Evolutionary conservation across 2,113 vertebrate species (phyloP).

Genomic region (Pterocles gutturalis): DNA sequence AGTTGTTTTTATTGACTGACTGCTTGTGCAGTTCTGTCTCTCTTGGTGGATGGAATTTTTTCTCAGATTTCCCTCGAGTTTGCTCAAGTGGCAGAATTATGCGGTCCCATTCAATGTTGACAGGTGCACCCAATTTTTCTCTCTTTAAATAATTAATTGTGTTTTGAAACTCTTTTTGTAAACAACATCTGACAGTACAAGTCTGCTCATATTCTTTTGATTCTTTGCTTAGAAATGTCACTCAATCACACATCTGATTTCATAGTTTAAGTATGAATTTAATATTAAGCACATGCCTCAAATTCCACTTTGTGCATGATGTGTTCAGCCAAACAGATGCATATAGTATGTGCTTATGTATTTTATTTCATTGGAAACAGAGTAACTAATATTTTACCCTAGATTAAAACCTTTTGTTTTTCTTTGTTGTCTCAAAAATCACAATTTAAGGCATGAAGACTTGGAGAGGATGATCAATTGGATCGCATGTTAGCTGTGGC

Average conservation of each 20-base stretch:
- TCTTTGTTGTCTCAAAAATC: conserved; percentile 15
- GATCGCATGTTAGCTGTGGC: background rate
- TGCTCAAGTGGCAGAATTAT: background rate
- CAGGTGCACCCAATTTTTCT: background rate
- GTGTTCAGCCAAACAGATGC: background rate
- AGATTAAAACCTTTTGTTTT: conserved; percentile 4
- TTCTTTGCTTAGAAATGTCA: background rate
- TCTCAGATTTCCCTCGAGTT: background rate
- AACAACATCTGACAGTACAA: conserved; percentile 9
- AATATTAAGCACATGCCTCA: background rate
- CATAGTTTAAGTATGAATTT: background rate
- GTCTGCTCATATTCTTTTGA: background rate
- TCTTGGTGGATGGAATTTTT: background rate
- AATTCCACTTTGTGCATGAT: background rate
- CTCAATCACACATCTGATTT: background rate
- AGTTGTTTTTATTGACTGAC: background rate
- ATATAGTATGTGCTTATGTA: background rate
- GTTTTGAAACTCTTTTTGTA: background rate
- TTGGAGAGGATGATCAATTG: background rate
- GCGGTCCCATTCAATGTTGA: background rate
- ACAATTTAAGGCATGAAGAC: background rate
- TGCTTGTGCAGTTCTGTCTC: background rate
- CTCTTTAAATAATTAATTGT: background rate
- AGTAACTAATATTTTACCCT: background rate
- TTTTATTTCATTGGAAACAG: conserved; percentile 3